Evolutionary conservation across 2,888 invertebrate genomes (phyloP).

Genomic region (Apeira syringaria): DNA sequence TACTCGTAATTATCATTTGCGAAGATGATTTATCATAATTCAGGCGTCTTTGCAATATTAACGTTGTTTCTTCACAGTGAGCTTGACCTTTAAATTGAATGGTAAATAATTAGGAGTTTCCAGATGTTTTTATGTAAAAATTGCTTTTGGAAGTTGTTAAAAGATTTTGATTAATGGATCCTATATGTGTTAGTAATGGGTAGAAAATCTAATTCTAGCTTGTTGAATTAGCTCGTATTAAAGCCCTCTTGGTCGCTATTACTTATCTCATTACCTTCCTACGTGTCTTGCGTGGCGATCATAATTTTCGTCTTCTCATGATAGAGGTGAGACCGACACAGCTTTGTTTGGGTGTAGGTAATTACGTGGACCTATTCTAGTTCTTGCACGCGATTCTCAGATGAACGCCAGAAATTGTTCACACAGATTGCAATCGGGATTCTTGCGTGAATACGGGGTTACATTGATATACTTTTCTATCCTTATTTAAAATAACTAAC

Average conservation of each 20-base stretch:
- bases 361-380: slow-evolving; percentile 8
- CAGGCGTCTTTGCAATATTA: slow-evolving; percentile 54
- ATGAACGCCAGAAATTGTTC: slow-evolving; percentile 18
- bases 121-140: slow-evolving; percentile 32
- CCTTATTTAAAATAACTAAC: no score
- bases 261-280: slow-evolving; percentile 66
- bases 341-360: slow-evolving; percentile 22
- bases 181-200: slow-evolving; percentile 17
- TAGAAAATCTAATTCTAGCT: slow-evolving; percentile 27
- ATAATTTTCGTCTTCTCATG: slow-evolving; percentile 68
- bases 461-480: no score
- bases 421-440: slow-evolving; percentile 8
- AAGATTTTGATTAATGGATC: slow-evolving; percentile 26
- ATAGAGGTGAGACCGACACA: slow-evolving; percentile 35
- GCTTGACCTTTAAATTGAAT: slow-evolving; percentile 56
- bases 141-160: slow-evolving; percentile 11
- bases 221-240: slow-evolving; percentile 16
- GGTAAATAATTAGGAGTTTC: slow-evolving; percentile 40
- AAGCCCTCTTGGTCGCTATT: slow-evolving; percentile 42
- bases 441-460: no score
- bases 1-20: slow-evolving; percentile 59
- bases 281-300: slow-evolving; percentile 67
- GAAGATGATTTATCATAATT: slow-evolving; percentile 69
- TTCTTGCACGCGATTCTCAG: slow-evolving; percentile 23
- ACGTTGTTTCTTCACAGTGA: slow-evolving; percentile 40